phyloP scores from a whole-genome alignment of 2,888 invertebrate species.

The Cartodere bifasciata region DNA sequence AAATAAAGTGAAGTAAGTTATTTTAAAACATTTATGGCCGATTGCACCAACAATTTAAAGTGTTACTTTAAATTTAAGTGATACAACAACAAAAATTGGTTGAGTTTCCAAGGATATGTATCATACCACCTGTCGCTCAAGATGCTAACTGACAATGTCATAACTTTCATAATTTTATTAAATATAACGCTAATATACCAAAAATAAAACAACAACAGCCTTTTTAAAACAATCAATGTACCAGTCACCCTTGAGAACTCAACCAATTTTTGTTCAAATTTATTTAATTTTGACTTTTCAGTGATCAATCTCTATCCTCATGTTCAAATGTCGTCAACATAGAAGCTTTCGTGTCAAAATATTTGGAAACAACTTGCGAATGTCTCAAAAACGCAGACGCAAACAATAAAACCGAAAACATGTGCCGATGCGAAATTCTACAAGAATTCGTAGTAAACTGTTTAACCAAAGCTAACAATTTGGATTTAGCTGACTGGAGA shows the following conservation, averaged over 20 bases:
- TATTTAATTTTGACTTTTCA: constrained; percentile 14
- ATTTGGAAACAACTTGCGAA: constrained; percentile 62
- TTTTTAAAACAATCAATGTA: too few species aligned
- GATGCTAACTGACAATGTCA: too few species aligned
- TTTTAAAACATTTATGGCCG: neutral
- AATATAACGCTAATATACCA: too few species aligned
- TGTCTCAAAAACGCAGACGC: constrained; percentile 47
- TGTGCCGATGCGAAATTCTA: constrained; percentile 58
- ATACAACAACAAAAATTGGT: too few species aligned
- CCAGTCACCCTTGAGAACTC: too few species aligned
- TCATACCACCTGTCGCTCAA: too few species aligned
- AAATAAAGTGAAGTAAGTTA: constrained; percentile 48
- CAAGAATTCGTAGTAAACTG: constrained; percentile 64
- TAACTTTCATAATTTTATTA: too few species aligned
- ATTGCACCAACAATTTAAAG: too few species aligned
- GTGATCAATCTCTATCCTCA: constrained; percentile 47
- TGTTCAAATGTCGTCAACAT: constrained; percentile 52
- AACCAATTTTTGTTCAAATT: too few species aligned
- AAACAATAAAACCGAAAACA: constrained; percentile 26
- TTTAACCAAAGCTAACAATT: constrained; percentile 45
- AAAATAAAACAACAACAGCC: too few species aligned
- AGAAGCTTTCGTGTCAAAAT: constrained; percentile 57
- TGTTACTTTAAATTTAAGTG: too few species aligned
- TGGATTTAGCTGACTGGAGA: constrained; percentile 60
- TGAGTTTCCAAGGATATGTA: too few species aligned